Conservation (phyloP, 2,797 vertebrate genomes). For the Onychomys arenicola region DNA sequence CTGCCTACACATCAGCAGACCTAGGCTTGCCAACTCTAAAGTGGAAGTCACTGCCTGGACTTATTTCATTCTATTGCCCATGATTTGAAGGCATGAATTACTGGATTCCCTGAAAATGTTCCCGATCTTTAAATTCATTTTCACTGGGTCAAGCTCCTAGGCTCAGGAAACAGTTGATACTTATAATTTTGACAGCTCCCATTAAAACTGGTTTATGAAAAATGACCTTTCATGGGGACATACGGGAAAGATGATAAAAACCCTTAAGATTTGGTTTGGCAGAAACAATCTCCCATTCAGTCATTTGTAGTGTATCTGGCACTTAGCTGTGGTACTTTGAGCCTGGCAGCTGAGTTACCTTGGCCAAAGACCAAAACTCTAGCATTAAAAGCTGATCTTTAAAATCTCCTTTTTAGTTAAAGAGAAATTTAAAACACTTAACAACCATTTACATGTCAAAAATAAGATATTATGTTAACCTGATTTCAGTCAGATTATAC, state of each 20-base stretch:
- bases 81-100: not conserved
- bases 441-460: conserved; percentile 36
- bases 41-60: not conserved
- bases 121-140: not conserved
- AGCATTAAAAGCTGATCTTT: conserved; percentile 53
- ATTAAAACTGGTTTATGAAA: conserved; percentile 62
- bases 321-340: conserved; percentile 41
- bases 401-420: conserved; percentile 54
- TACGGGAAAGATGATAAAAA: conserved; percentile 54
- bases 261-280: conserved; percentile 54
- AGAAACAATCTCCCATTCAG: conserved; percentile 59
- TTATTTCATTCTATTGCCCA: not conserved
- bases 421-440: conserved; percentile 56
- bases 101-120: not conserved
- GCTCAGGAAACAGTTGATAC: conserved; percentile 37
- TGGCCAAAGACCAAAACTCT: conserved; percentile 62
- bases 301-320: conserved; percentile 52
- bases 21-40: not conserved
- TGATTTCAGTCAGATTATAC: conserved; percentile 80
- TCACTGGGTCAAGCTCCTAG: conserved; percentile 11
- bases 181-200: conserved; percentile 51
- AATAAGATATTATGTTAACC: conserved; percentile 67
- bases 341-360: conserved; percentile 60
- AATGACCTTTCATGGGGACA: conserved; percentile 50
- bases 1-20: not conserved